These are phyloP conservation scores for Drosophila santomea DNA, from an alignment of 1,140 invertebrate genomes.

Conservation along the genomic window DNA sequence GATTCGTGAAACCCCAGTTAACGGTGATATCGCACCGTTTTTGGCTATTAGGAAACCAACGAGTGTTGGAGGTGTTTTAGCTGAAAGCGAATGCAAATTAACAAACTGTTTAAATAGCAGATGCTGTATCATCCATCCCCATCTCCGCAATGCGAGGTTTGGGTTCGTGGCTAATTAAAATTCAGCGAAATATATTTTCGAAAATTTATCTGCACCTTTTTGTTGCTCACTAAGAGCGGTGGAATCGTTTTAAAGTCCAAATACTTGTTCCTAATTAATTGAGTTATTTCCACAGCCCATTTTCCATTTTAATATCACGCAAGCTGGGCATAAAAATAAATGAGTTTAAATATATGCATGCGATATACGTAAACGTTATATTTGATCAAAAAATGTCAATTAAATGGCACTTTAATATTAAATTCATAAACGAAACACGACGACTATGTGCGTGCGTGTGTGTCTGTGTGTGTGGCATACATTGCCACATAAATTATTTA, in stretches of 20 bases:
- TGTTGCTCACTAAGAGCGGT: slow-evolving; percentile 13
- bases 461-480: slow-evolving; percentile 34
- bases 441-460: neutral
- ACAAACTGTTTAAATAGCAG: slow-evolving; percentile 71
- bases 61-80: slow-evolving; percentile 59
- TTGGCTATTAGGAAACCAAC: slow-evolving; percentile 46
- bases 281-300: slow-evolving; percentile 57
- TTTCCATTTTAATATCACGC: slow-evolving; percentile 43
- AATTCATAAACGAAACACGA: slow-evolving; percentile 72
- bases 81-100: slow-evolving; percentile 75
- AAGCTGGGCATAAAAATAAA: slow-evolving; percentile 50
- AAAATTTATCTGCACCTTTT: slow-evolving; percentile 31
- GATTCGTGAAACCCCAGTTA: slow-evolving; percentile 1
- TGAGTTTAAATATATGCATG: slow-evolving; percentile 47
- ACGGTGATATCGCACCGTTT: slow-evolving; percentile 39
- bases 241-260: slow-evolving; percentile 48
- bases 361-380: slow-evolving; percentile 38
- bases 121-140: slow-evolving; percentile 12
- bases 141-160: neutral
- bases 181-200: slow-evolving; percentile 33
- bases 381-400: slow-evolving; percentile 61
- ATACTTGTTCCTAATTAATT: slow-evolving; percentile 75
- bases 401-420: slow-evolving; percentile 82
- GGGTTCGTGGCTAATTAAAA: slow-evolving; percentile 52
- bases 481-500: slow-evolving; percentile 76